Evolutionary conservation across 2,113 vertebrate species (phyloP).

Genomic region (Hemibagrus wyckioides): DNA sequence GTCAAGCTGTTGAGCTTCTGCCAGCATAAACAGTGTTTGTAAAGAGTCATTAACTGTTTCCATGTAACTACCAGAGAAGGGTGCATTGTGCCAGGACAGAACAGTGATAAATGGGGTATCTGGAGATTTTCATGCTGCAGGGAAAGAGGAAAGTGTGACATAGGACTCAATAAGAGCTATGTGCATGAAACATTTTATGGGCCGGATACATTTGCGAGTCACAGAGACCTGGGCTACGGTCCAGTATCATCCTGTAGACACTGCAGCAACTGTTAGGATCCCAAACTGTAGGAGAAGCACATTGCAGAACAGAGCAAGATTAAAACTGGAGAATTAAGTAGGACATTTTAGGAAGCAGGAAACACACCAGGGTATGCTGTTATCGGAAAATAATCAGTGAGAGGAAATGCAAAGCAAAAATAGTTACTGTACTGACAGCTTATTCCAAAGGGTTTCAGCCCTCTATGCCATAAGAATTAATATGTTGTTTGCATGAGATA

Average conservation of each 20-base stretch:
- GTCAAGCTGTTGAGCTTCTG: constrained; percentile 23
- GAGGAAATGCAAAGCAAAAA: background rate
- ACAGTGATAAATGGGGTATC: constrained; percentile 40
- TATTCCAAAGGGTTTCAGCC: background rate
- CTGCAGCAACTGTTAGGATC: constrained; percentile 26
- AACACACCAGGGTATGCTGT: background rate
- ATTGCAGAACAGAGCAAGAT: background rate
- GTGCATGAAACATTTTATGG: constrained; percentile 24
- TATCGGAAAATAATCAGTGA: background rate
- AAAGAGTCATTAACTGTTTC: constrained; percentile 37
- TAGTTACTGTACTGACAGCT: background rate
- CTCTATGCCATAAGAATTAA: background rate
- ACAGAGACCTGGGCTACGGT: background rate
- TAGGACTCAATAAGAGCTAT: background rate
- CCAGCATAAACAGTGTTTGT: constrained; percentile 21
- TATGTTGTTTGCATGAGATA: background rate
- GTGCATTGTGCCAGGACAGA: constrained; percentile 17
- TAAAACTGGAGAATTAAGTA: background rate
- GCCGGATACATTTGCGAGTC: constrained; percentile 21
- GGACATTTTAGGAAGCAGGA: background rate
- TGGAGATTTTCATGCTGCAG: constrained; percentile 28
- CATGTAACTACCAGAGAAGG: constrained; percentile 14
- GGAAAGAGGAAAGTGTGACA: constrained; percentile 27
- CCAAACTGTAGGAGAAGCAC: background rate
- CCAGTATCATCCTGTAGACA: constrained; percentile 20